Conservation (phyloP, 2,888 invertebrate genomes). For the Sphaeridia pumilis region DNA sequence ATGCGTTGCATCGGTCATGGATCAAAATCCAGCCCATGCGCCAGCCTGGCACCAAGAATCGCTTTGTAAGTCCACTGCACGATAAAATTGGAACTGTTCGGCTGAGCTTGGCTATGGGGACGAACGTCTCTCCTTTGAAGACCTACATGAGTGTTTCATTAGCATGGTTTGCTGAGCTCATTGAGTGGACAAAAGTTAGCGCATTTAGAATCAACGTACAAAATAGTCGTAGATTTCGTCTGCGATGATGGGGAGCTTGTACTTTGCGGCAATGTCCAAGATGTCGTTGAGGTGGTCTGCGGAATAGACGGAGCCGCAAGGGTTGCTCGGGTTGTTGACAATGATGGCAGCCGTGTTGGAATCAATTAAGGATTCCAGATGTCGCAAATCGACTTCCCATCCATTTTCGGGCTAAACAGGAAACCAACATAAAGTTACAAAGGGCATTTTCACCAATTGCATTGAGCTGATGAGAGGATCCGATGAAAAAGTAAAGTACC, state of each 20-base stretch:
- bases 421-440: too few relatives aligned
- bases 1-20: slow-evolving; percentile 66
- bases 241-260: slow-evolving; percentile 84
- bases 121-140: slow-evolving; percentile 65
- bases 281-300: slow-evolving; percentile 68
- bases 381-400: slow-evolving; percentile 81
- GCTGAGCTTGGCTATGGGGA: slow-evolving; percentile 73
- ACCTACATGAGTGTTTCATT: slow-evolving; percentile 51
- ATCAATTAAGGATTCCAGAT: slow-evolving; percentile 81
- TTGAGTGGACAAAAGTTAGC: too few relatives aligned
- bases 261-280: slow-evolving; percentile 62
- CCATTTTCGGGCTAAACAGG: slow-evolving; percentile 64
- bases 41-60: slow-evolving; percentile 92
- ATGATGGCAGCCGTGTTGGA: slow-evolving; percentile 79
- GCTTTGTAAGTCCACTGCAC: slow-evolving; percentile 89
- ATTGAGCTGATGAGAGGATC: too few relatives aligned
- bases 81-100: slow-evolving; percentile 81
- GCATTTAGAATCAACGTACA: too few relatives aligned
- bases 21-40: slow-evolving; percentile 92
- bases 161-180: too few relatives aligned
- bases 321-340: slow-evolving; percentile 95
- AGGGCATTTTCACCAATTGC: too few relatives aligned
- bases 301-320: slow-evolving; percentile 88
- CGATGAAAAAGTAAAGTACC: too few relatives aligned
- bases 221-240: slow-evolving; percentile 98